A percentile compares a stretch with the other conserved stretches of the same genome.
Conservation (phyloP, 1,140 invertebrate genomes). For the Venturia canescens region DNA sequence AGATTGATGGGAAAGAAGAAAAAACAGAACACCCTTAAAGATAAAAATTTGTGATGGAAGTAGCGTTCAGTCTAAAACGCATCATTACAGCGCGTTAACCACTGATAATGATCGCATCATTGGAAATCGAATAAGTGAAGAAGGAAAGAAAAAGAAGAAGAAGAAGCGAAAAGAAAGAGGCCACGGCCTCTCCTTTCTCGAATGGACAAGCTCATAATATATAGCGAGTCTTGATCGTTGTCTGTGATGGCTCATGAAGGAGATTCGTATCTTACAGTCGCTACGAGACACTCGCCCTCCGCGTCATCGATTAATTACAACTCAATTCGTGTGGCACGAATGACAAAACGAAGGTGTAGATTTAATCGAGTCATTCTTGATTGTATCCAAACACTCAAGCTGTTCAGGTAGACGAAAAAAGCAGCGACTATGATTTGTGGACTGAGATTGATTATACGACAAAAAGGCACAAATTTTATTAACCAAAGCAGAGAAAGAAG, state of each 20-base stretch:
- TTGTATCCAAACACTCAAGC: neutral
- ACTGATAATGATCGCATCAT: neutral
- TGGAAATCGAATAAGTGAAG: neutral
- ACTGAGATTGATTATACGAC: no score
- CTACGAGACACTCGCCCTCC: no score
- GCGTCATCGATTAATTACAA: conserved; percentile 15
- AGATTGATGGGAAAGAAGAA: neutral
- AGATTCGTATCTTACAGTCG: no score
- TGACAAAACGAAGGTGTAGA: neutral
- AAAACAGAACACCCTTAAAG: neutral
- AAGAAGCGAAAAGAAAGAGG: neutral
- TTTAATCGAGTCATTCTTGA: conserved; percentile 16
- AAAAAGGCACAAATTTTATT: neutral
- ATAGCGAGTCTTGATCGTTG: neutral
- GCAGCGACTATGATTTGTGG: neutral
- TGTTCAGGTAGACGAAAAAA: neutral
- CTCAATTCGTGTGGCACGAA: conserved; percentile 9
- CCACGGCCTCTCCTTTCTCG: neutral
- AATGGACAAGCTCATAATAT: neutral
- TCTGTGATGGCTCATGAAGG: no score
- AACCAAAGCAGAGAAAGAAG: neutral
- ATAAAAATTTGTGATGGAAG: neutral
- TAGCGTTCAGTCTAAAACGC: neutral
- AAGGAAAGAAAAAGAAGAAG: neutral
- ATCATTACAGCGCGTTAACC: neutral